Evolutionary conservation across 2,797 vertebrate species (phyloP).

Genomic region (Clamator glandarius): DNA sequence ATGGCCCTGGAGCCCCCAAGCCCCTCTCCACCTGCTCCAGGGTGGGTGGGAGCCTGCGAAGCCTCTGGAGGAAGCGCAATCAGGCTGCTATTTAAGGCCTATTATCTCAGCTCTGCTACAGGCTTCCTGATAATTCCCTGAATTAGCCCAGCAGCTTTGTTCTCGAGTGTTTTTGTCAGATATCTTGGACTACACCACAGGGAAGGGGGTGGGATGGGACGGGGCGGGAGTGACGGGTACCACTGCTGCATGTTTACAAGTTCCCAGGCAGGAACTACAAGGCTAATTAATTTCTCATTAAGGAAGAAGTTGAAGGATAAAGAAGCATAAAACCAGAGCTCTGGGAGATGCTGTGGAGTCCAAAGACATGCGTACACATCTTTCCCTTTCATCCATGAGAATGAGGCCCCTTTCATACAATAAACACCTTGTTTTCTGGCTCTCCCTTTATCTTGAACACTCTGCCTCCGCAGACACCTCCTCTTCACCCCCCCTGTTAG

Average conservation of each 20-base stretch:
- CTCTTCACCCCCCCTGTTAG: neutral
- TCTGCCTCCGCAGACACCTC: neutral
- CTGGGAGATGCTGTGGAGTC: slow-evolving; percentile 3
- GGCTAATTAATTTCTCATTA: slow-evolving; percentile 78
- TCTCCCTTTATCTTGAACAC: neutral
- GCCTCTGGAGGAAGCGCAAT: slow-evolving; percentile 48
- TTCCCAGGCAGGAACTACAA: slow-evolving; percentile 70
- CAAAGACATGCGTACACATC: neutral
- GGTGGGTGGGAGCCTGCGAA: neutral
- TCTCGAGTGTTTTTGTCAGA: slow-evolving; percentile 72
- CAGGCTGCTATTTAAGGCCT: slow-evolving; percentile 72
- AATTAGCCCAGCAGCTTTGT: slow-evolving; percentile 71
- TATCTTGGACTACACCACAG: slow-evolving; percentile 50
- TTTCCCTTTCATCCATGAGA: neutral
- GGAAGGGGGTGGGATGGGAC: slow-evolving; percentile 32
- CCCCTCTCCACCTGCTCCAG: neutral
- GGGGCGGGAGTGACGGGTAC: slow-evolving; percentile 8
- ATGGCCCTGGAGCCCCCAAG: fast-evolving
- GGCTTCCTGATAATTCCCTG: slow-evolving; percentile 75
- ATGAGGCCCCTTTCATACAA: neutral
- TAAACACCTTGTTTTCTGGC: neutral
- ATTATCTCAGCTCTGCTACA: slow-evolving; percentile 76
- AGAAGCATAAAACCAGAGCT: slow-evolving; percentile 32
- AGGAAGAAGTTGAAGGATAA: slow-evolving; percentile 67
- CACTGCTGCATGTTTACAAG: slow-evolving; percentile 52